Percentiles rank a stretch among this genome's conserved stretches.
Conservation (phyloP, 2,888 invertebrate species). For the Dione juno region DNA sequence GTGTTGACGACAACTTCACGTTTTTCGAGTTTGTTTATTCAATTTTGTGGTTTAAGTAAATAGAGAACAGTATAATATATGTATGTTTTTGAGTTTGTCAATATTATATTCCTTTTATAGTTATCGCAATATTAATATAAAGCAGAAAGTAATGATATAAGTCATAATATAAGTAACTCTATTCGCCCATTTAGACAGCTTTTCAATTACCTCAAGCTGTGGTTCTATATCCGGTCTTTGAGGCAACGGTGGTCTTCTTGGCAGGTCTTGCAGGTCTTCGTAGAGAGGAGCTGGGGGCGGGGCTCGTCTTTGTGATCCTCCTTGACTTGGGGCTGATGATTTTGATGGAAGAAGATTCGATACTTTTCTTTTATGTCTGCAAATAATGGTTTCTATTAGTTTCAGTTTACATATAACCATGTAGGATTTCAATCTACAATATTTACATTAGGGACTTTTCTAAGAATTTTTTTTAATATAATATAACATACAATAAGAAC, state of each 20-base stretch:
- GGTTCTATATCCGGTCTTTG: slow-evolving; percentile 76
- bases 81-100: neutral
- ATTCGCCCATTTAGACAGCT: too few species aligned
- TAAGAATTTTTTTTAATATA: neutral
- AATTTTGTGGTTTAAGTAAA: slow-evolving; percentile 14
- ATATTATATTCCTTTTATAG: slow-evolving; percentile 8
- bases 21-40: slow-evolving; percentile 9
- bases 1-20: slow-evolving; percentile 2
- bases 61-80: neutral
- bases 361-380: slow-evolving; percentile 93
- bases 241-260: slow-evolving; percentile 78
- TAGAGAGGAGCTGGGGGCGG: slow-evolving; percentile 87
- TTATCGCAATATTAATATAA: neutral
- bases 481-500: neutral
- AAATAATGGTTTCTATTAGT: slow-evolving; percentile 50
- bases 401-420: too few species aligned
- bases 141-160: too few species aligned
- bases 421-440: too few species aligned
- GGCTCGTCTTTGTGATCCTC: slow-evolving; percentile 79
- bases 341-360: slow-evolving; percentile 93
- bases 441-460: too few species aligned
- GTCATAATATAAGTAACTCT: too few species aligned
- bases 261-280: slow-evolving; percentile 90
- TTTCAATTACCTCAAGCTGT: slow-evolving; percentile 71
- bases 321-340: slow-evolving; percentile 84